Evolutionary conservation across 1,140 invertebrate species (phyloP).

Genomic region (Gonatopus flavifemur): DNA sequence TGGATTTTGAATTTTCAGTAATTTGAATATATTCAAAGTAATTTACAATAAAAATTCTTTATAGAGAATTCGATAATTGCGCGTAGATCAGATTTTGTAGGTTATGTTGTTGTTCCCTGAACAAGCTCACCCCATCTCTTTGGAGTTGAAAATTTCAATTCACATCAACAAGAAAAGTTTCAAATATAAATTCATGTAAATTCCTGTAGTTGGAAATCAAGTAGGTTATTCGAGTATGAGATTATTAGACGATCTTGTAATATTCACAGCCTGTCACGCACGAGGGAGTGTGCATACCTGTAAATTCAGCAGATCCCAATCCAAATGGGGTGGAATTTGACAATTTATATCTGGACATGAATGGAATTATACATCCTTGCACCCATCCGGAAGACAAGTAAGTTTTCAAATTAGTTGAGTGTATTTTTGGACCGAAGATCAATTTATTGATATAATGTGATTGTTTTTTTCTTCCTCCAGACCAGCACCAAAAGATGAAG

Average conservation of each 20-base stretch:
- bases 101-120: slow-evolving; percentile 13
- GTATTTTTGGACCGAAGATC: no score
- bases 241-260: no score
- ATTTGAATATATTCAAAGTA: not conserved
- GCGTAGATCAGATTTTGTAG: slow-evolving; percentile 7
- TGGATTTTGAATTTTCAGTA: not conserved
- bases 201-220: no score
- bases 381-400: slow-evolving; percentile 98
- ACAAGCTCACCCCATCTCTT: no score
- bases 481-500: slow-evolving; percentile 96
- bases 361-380: slow-evolving; percentile 99
- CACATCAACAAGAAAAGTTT: no score
- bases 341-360: slow-evolving; percentile 99
- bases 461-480: slow-evolving; percentile 53
- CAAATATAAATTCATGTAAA: no score
- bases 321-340: slow-evolving; percentile 98
- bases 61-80: not conserved
- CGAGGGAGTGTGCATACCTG: slow-evolving; percentile 68
- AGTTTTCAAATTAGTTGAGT: slow-evolving; percentile 24
- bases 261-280: slow-evolving; percentile 60
- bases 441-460: no score
- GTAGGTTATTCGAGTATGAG: no score
- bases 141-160: no score
- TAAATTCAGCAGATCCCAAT: slow-evolving; percentile 87
- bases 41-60: not conserved